These are phyloP conservation scores for Phylloscopus collybita DNA, from an alignment of 2,797 vertebrate genomes.

Conservation along the genomic window DNA sequence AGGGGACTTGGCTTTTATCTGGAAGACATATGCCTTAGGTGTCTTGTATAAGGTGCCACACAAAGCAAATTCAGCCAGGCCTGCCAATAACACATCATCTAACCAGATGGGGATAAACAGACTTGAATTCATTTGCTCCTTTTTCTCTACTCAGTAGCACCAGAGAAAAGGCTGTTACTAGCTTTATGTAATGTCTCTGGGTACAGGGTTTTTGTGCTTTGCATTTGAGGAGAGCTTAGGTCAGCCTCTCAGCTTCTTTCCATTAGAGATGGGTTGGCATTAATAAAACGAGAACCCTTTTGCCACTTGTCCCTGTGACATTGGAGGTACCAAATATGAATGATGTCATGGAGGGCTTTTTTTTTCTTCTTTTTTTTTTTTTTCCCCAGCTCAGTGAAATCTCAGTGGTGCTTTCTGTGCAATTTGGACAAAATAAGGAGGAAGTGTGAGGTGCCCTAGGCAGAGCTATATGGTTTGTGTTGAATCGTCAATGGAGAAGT, in stretches of 20 bases:
- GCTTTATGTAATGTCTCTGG: conserved; percentile 7
- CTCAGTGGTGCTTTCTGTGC: not conserved
- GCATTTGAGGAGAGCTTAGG: not conserved
- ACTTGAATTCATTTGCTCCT: conserved; percentile 63
- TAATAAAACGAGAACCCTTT: conserved; percentile 21
- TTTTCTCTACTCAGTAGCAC: conserved; percentile 43
- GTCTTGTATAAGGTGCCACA: conserved; percentile 62
- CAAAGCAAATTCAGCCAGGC: conserved; percentile 62
- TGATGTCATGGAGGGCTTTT: not conserved
- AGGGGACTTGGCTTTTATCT: conserved; percentile 62
- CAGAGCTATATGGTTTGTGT: conserved; percentile 35
- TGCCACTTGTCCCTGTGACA: not conserved
- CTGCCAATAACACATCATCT: conserved; percentile 66
- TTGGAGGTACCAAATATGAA: not conserved
- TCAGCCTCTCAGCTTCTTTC: conserved; percentile 5
- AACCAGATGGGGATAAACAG: conserved; percentile 69
- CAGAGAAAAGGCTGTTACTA: conserved; percentile 54
- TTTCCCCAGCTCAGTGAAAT: not conserved
- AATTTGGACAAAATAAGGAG: not conserved
- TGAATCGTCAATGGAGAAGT: conserved; percentile 27
- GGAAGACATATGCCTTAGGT: conserved; percentile 64
- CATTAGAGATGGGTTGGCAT: not conserved
- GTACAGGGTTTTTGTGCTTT: not conserved
- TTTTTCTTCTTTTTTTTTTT: not conserved
- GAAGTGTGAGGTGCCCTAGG: not conserved